These are phyloP conservation scores for Anthopleura xanthogrammica DNA, from an alignment of 92 coral and sea anemone genomes.

Conservation along the genomic window DNA sequence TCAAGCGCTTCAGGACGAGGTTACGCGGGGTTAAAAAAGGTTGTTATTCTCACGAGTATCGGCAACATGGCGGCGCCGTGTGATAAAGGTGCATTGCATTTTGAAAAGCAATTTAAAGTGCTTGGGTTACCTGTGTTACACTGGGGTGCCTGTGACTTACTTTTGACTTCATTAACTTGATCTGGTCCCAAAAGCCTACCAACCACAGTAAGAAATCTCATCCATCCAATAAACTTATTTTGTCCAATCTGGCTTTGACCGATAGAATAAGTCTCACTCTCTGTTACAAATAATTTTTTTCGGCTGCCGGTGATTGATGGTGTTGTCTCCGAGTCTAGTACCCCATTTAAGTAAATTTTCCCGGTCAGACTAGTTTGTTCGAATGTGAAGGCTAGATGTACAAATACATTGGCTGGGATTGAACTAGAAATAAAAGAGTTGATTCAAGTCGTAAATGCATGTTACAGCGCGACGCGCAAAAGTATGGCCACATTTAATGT, in stretches of 20 bases:
- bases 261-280: neutral
- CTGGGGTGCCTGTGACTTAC: neutral
- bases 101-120: too few relatives aligned
- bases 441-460: too few relatives aligned
- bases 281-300: too few relatives aligned
- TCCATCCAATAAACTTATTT: neutral
- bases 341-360: neutral
- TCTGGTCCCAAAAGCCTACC: neutral
- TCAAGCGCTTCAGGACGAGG: too few relatives aligned
- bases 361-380: neutral
- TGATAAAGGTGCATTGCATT: too few relatives aligned
- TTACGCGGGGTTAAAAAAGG: too few relatives aligned
- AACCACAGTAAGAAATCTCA: neutral
- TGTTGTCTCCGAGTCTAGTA: neutral
- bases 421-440: neutral
- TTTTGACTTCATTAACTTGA: neutral
- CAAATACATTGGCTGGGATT: neutral
- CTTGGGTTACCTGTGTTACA: too few relatives aligned
- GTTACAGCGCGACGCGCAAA: too few relatives aligned
- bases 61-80: too few relatives aligned
- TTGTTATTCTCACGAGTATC: too few relatives aligned
- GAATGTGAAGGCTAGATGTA: neutral
- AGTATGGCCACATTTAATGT: too few relatives aligned
- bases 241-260: neutral
- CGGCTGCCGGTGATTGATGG: neutral